phyloP scores from a whole-genome alignment of 1,140 invertebrate genomes.

The Bombus superbus region DNA sequence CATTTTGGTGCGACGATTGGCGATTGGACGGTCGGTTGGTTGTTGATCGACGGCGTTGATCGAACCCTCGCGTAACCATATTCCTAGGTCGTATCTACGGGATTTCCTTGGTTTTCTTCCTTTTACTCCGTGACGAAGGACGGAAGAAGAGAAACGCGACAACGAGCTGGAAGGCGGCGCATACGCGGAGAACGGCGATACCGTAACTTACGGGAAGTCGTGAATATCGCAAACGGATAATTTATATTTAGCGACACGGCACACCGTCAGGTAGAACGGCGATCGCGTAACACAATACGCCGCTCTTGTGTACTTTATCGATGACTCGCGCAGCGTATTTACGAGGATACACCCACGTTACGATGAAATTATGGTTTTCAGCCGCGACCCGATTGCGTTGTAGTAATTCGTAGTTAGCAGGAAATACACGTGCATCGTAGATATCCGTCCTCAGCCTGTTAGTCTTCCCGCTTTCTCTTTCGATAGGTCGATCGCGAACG shows the following conservation, averaged over 20 bases:
- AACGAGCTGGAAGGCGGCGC: neutral
- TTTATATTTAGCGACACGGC: slow-evolving; percentile 8
- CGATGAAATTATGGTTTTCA: slow-evolving; percentile 43
- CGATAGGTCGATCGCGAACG: slow-evolving; percentile 40
- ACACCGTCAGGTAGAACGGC: neutral
- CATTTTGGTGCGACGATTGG: neutral
- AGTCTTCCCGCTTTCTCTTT: slow-evolving; percentile 59
- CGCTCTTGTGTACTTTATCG: slow-evolving; percentile 35
- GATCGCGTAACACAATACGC: slow-evolving; percentile 29
- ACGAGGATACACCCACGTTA: slow-evolving; percentile 46
- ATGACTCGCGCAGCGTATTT: slow-evolving; percentile 34
- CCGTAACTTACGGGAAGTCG: neutral
- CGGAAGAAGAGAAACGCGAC: neutral
- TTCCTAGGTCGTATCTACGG: too few species aligned
- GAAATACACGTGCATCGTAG: slow-evolving; percentile 31
- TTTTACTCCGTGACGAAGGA: neutral
- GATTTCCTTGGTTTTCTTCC: neutral
- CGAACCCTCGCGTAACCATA: neutral
- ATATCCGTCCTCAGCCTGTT: slow-evolving; percentile 27
- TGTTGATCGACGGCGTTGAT: neutral
- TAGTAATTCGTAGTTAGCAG: slow-evolving; percentile 37
- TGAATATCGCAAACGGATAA: slow-evolving; percentile 13
- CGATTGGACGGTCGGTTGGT: neutral
- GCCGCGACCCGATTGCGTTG: slow-evolving; percentile 25
- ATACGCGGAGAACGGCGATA: neutral